Base-by-base conservation (phyloP, 1,140 invertebrate genomes). In the Medauroidea extradentata region DNA sequence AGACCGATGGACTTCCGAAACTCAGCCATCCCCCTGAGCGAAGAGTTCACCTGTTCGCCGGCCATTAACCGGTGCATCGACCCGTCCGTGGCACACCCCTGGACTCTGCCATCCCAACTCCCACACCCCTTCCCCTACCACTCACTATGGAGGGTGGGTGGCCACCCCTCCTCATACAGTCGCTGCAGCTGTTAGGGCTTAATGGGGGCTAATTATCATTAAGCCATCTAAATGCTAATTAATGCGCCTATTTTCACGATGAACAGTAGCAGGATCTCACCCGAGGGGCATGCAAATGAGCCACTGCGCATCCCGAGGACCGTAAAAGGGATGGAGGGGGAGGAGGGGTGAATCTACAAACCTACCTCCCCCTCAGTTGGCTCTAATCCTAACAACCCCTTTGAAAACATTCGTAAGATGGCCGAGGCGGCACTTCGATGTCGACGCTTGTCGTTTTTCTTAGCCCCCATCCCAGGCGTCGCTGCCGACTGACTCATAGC, bases 201-300 rank as follows among this genome's bases (percentile, higher is more conserved):
- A 60, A 60, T 60, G 52, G 58, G 29, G 67, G 69, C 72, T 77
- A 78, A 78, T 78, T 78, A 78, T 75, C 75, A 75, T 78, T 76
- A 75, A 74, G 71, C 72, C 74, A 76, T 77, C 75, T 78, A 77
- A 78, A 78, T 77, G 76, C 75, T 78, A 78, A 78, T 78, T 78
- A 77, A 78, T 78, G 74, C 69, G 67, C 70, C 74, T 74, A 78
- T 78, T 76, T 77, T 75, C 75, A 73, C 73, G 66, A 67, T 66
- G 65, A 69, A 67, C 70, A 67, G 65, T 65, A 66, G 67, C 59
- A 67, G 63, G 68, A 68, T 68, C 63, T 65, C 64, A 65, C 66
- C 67, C 69, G 60, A 63, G 65, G 67, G 66, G 73, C 66, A 75
- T 74, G 71, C 73, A 73, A 75, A 75, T 75, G 67, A 73, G 69